Evolutionary conservation across 64 coral and sea anemone genomes (phyloP).

Genomic region (Pachyseris speciosa): DNA sequence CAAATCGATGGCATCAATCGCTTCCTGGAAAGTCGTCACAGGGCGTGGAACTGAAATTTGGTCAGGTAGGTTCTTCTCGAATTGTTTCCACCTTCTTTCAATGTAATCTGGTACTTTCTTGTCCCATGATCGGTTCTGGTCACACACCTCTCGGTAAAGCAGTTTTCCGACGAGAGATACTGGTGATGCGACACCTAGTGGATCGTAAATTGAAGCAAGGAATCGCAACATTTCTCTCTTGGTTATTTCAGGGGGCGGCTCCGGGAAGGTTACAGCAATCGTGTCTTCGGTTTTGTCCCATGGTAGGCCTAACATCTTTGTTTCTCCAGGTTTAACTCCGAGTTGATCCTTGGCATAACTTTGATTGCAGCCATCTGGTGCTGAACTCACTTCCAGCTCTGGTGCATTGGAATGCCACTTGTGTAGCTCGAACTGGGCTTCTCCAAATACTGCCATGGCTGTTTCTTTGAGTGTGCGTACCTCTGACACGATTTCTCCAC

Average conservation of each 20-base stretch:
- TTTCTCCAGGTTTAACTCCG: slow-evolving; percentile 33
- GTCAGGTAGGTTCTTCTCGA: slow-evolving; percentile 4
- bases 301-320: slow-evolving; percentile 42
- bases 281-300: slow-evolving; percentile 52
- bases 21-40: background rate
- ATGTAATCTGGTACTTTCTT: background rate
- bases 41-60: slow-evolving; percentile 21
- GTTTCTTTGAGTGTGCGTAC: slow-evolving; percentile 31
- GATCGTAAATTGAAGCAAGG: slow-evolving; percentile 43
- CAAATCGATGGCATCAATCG: background rate
- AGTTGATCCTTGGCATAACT: slow-evolving; percentile 42
- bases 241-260: background rate
- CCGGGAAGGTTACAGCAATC: slow-evolving; percentile 1
- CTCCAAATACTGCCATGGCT: background rate
- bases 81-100: background rate
- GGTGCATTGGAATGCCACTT: slow-evolving; percentile 50
- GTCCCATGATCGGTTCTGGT: slow-evolving; percentile 52
- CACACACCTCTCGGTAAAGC: slow-evolving; percentile 6
- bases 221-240: slow-evolving; percentile 37
- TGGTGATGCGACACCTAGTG: slow-evolving; percentile 6
- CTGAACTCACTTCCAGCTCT: background rate
- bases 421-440: slow-evolving; percentile 32
- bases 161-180: slow-evolving; percentile 26
- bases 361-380: background rate
- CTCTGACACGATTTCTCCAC: slow-evolving; percentile 13